A percentile compares a stretch with the other conserved stretches of the same genome.
Conservation (phyloP, 2,888 invertebrate genomes). For the Pseudeuparius sepicola region DNA sequence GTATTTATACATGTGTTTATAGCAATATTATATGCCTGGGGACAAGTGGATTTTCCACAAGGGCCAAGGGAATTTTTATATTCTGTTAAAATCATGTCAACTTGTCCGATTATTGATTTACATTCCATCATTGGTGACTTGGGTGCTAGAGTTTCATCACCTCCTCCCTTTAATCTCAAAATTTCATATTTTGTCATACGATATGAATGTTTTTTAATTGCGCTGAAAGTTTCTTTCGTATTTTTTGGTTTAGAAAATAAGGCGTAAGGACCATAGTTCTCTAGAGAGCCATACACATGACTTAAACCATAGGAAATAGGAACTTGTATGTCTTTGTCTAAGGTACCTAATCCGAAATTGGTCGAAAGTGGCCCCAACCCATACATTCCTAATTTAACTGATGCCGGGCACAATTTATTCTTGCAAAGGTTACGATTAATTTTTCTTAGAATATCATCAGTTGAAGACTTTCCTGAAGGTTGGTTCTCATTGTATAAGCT, state of each 20-base stretch:
- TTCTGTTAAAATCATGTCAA: conserved; percentile 31
- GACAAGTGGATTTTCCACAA: conserved; percentile 34
- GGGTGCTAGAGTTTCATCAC: conserved; percentile 13
- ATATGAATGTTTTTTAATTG: not conserved
- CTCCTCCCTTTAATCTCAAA: conserved; percentile 19
- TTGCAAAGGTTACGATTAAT: conserved; percentile 31
- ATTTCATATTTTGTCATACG: not conserved
- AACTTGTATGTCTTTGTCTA: conserved; percentile 27
- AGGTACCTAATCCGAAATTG: conserved; percentile 32
- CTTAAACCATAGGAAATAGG: conserved; percentile 31
- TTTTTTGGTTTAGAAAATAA: conserved; percentile 22
- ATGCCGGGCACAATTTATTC: conserved; percentile 36
- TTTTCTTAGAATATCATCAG: conserved; percentile 17
- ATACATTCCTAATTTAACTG: conserved; percentile 34
- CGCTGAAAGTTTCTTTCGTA: conserved; percentile 3
- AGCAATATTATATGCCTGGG: conserved; percentile 30
- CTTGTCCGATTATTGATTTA: conserved; percentile 35
- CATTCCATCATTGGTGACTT: conserved; percentile 32
- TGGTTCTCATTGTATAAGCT: not conserved
- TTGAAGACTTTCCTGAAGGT: not conserved
- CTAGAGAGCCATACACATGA: conserved; percentile 33
- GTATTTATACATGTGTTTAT: conserved; percentile 29
- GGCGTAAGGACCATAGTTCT: conserved; percentile 33
- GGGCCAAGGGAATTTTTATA: conserved; percentile 34
- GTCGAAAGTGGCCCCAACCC: conserved; percentile 37